Evolutionary conservation across 2,888 invertebrate genomes (phyloP).

Genomic region (Falcaria lacertinaria): DNA sequence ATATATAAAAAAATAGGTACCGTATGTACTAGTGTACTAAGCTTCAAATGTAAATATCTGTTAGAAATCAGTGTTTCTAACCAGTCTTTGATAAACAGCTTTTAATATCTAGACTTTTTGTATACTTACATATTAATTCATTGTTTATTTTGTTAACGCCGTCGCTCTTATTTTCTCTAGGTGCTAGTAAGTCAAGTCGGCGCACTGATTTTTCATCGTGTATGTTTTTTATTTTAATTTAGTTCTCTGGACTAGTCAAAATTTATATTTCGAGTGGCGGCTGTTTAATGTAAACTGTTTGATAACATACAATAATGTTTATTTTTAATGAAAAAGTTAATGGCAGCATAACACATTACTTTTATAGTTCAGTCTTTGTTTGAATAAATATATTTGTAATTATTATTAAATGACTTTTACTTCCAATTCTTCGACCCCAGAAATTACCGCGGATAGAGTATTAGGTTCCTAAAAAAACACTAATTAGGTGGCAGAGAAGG

Average conservation of each 20-base stretch:
- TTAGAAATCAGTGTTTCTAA: constrained; percentile 66
- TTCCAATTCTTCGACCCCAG: constrained; percentile 15
- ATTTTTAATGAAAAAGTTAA: constrained; percentile 48
- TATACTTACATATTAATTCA: constrained; percentile 48
- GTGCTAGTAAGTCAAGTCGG: constrained; percentile 47
- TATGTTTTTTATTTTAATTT: constrained; percentile 27
- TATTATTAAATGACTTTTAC: constrained; percentile 49
- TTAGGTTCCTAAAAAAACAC: too few relatives aligned
- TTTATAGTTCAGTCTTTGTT: constrained; percentile 69
- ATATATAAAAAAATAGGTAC: too few relatives aligned
- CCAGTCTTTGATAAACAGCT: constrained; percentile 63
- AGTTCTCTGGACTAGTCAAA: constrained; percentile 71
- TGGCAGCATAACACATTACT: constrained; percentile 66
- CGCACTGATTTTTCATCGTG: constrained; percentile 10
- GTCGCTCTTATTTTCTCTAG: constrained; percentile 36
- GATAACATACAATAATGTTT: constrained; percentile 31
- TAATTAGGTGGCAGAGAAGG: too few relatives aligned
- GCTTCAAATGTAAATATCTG: constrained; percentile 70
- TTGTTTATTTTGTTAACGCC: constrained; percentile 19
- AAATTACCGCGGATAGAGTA: too few relatives aligned
- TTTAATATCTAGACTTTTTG: constrained; percentile 59
- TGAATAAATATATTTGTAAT: constrained; percentile 77
- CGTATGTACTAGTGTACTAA: constrained; percentile 34
- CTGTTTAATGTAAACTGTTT: constrained; percentile 29
- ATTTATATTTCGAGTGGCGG: constrained; percentile 55